Conservation (phyloP, 2,888 invertebrate species). For the Phortica magna region DNA sequence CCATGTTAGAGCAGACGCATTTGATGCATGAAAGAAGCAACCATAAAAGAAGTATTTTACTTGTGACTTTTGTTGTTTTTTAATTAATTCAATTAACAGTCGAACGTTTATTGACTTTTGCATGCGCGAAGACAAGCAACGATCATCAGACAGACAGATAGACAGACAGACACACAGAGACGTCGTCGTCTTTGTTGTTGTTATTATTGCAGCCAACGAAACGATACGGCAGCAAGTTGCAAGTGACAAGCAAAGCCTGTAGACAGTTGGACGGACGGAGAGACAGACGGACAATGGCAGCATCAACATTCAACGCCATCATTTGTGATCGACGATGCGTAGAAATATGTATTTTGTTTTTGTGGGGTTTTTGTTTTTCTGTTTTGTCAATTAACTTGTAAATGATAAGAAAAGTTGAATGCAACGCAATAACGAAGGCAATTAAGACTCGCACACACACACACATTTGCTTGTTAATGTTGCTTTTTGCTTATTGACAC, state of each 20-base stretch:
- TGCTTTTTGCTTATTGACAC: not conserved
- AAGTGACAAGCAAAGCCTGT: not conserved
- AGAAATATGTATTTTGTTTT: slow-evolving; percentile 21
- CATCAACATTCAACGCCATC: not conserved
- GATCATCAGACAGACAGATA: not conserved
- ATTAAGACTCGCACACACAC: not conserved
- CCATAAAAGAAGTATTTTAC: not conserved
- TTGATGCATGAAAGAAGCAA: not conserved
- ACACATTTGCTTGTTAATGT: not conserved
- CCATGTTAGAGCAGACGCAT: not conserved
- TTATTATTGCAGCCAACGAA: not conserved
- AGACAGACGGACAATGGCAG: not conserved
- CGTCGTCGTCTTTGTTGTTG: not conserved
- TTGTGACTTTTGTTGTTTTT: slow-evolving; percentile 31
- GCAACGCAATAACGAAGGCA: not conserved
- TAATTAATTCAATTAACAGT: slow-evolving; percentile 60
- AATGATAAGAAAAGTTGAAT: slow-evolving; percentile 53
- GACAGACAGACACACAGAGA: not conserved
- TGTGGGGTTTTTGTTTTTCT: slow-evolving; percentile 21
- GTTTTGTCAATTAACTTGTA: slow-evolving; percentile 40
- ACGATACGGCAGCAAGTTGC: not conserved
- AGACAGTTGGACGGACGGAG: not conserved
- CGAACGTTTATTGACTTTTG: slow-evolving; percentile 54
- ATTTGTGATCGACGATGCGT: not conserved
- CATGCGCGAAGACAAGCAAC: slow-evolving; percentile 34